These are phyloP conservation scores for Parnassius mnemosyne DNA, from an alignment of 2,888 invertebrate species.

Conservation along the genomic window DNA sequence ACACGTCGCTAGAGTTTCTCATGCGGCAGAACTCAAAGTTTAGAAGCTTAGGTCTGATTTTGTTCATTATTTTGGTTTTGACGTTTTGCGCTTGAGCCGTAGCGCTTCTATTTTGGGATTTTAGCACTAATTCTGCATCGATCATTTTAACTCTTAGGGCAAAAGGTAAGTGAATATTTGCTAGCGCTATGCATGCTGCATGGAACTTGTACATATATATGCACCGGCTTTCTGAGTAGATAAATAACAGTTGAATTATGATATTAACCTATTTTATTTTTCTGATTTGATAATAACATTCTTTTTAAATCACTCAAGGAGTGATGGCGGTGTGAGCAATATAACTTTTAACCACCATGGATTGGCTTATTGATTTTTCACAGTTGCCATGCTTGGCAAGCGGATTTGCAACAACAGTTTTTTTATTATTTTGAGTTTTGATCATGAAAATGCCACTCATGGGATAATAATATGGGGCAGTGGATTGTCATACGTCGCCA, in stretches of 20 bases:
- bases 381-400: too few relatives aligned
- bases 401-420: too few relatives aligned
- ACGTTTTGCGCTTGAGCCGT: slow-evolving; percentile 43
- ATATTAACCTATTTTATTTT: background rate
- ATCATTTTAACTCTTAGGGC: slow-evolving; percentile 13
- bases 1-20: slow-evolving; percentile 72
- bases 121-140: slow-evolving; percentile 35
- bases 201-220: slow-evolving; percentile 30
- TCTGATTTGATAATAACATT: background rate
- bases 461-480: too few relatives aligned
- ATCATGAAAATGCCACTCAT: too few relatives aligned
- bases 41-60: slow-evolving; percentile 77
- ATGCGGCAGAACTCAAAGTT: slow-evolving; percentile 76
- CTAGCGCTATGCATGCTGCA: slow-evolving; percentile 28
- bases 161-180: slow-evolving; percentile 38
- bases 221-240: slow-evolving; percentile 23
- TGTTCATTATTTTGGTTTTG: slow-evolving; percentile 50
- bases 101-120: slow-evolving; percentile 41
- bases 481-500: too few relatives aligned
- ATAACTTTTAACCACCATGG: background rate
- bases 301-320: background rate
- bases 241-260: background rate
- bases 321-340: background rate
- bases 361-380: too few relatives aligned
- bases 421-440: too few relatives aligned